Evolutionary conservation across 2,888 invertebrate genomes (phyloP), one percentile per base, ranked within the genome.

Genomic region (Hetaerina titia): DNA sequence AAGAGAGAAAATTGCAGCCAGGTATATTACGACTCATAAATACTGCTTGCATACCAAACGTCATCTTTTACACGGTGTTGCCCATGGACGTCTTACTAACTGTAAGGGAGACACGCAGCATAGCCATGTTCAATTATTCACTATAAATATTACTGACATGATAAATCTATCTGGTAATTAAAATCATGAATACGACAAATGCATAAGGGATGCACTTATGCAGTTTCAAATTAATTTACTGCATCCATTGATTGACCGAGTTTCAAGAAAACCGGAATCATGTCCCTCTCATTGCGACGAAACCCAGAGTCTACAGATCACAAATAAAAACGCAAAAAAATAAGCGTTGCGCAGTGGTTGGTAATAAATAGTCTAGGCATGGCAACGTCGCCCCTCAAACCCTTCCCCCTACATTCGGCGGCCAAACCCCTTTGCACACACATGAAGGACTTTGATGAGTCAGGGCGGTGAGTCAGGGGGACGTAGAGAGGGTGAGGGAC

Each of bases 401-500:
- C 81, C 81, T 81, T 81, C 56, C 88, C 88, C 45, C 17, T 58
- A 57, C 45, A n/a, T 57, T 57, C n/a, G 57, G 22, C 89, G 57
- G 57, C 57, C 45, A 92, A 92, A 64, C 92, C 56, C 56, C 64
- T 92, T 69, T 92, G 56, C n/a, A 60, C 58, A 60, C 45, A 69
- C 56, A 92, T 56, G 92, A 45, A 25, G 64, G 56, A 31, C 69
- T 64, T 56, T 92, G 92, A 69, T 92, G 92, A 92, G 92, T 92
- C 92, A 92, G 69, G 92, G 92, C 92, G 63, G 90, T 92, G 92
- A 92, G 92, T 92, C 92, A 92, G 56, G 92, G 92, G 92, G 45
- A 22, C 2, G 56, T 57, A 6, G 64, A n/a, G 45, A 8, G 69
- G 64, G 64, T 31, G 31, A 64, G 69, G 64, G 19, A 25, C 9